Evolutionary conservation across 2,888 invertebrate species (phyloP).

Genomic region (Lasioglossum leucozonium): DNA sequence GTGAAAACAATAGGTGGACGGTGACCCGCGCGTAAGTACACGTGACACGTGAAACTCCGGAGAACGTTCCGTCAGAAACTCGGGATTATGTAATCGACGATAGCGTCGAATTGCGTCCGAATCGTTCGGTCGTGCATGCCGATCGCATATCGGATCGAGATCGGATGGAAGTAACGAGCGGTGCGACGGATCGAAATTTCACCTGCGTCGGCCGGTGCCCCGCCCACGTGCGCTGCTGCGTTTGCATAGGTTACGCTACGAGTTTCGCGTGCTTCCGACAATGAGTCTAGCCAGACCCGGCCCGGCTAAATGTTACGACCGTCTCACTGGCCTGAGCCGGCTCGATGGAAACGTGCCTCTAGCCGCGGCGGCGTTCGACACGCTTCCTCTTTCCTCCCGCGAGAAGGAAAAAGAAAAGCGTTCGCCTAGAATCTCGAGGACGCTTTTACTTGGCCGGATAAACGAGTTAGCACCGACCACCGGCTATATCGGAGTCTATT

Average conservation of each 20-base stretch:
- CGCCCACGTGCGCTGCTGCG: conserved; percentile 34
- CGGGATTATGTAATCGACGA: conserved; percentile 27
- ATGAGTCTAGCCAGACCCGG: neutral
- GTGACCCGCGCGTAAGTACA: neutral
- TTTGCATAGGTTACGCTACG: conserved; percentile 2
- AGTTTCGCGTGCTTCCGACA: conserved; percentile 29
- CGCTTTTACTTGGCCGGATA: conserved; percentile 61
- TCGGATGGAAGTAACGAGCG: conserved; percentile 13
- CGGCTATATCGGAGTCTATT: conserved; percentile 12
- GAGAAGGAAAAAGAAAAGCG: conserved; percentile 58
- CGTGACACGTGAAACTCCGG: neutral
- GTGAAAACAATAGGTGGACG: neutral
- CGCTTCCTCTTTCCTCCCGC: conserved; percentile 59
- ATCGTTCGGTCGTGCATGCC: conserved; percentile 27
- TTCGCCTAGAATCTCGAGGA: conserved; percentile 59
- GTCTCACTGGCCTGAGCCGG: conserved; percentile 74
- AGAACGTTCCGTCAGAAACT: neutral
- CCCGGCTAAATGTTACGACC: conserved; percentile 80
- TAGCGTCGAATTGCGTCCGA: conserved; percentile 3
- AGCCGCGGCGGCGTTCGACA: conserved; percentile 35
- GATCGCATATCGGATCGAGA: conserved; percentile 6
- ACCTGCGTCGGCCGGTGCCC: conserved; percentile 45
- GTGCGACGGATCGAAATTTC: conserved; percentile 46
- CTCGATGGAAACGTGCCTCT: conserved; percentile 30
- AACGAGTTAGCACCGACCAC: conserved; percentile 30